Evolutionary conservation across 2,113 vertebrate genomes (phyloP).

Genomic region (Megaceryle torquata): DNA sequence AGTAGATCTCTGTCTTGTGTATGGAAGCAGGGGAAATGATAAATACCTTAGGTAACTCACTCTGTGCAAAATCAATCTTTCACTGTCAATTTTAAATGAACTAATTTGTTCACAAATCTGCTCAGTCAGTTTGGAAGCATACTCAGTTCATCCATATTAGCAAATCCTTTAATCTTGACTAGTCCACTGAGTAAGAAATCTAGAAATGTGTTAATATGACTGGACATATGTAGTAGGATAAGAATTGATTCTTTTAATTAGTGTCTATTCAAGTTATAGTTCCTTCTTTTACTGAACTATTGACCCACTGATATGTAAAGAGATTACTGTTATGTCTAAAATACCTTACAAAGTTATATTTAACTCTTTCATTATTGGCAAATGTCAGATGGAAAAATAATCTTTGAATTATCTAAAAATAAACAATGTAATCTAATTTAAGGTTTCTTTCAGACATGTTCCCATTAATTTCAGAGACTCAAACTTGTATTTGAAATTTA

Average conservation of each 20-base stretch:
- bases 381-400: slow-evolving; percentile 8
- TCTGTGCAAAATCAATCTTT: slow-evolving; percentile 89
- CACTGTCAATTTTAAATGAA: slow-evolving; percentile 92
- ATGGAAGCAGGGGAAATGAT: slow-evolving; percentile 79
- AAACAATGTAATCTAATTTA: slow-evolving; percentile 22
- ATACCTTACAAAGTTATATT: slow-evolving; percentile 61
- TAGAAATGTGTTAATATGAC: slow-evolving; percentile 93
- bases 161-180: slow-evolving; percentile 99
- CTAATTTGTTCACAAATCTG: slow-evolving; percentile 96
- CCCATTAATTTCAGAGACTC: not conserved
- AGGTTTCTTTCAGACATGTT: not conserved
- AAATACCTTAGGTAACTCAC: slow-evolving; percentile 82
- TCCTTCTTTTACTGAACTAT: slow-evolving; percentile 79
- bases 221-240: slow-evolving; percentile 92
- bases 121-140: slow-evolving; percentile 92
- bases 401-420: slow-evolving; percentile 25
- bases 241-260: slow-evolving; percentile 99
- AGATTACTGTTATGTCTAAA: slow-evolving; percentile 72
- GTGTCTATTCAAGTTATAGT: slow-evolving; percentile 84
- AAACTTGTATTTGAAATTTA: slow-evolving; percentile 10
- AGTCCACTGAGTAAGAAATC: slow-evolving; percentile 89
- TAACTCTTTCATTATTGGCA: slow-evolving; percentile 70
- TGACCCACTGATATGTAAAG: slow-evolving; percentile 77
- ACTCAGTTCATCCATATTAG: slow-evolving; percentile 92
- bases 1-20: slow-evolving; percentile 76